Conservation (phyloP, 1,140 invertebrate genomes). For the Drosophila mayri region DNA sequence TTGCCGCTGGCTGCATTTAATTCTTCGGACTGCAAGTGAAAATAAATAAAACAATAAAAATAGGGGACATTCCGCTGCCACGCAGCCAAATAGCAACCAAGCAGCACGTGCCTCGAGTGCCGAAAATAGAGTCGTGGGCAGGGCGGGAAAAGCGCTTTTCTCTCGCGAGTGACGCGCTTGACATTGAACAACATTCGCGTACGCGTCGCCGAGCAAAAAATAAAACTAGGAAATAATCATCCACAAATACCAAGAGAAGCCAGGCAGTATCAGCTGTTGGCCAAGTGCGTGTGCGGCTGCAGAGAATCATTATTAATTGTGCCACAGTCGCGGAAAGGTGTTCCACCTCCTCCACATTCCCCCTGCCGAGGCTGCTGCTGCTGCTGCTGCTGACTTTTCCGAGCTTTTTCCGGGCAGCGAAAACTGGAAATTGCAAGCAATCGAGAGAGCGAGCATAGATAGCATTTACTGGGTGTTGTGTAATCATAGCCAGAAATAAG, state of each 20-base stretch:
- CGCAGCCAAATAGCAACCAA: slow-evolving; percentile 39
- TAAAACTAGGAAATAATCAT: slow-evolving; percentile 70
- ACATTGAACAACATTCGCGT: slow-evolving; percentile 75
- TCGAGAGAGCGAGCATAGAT: slow-evolving; percentile 28
- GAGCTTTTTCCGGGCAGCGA: slow-evolving; percentile 22
- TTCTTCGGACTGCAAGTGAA: slow-evolving; percentile 40
- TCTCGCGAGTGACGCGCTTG: slow-evolving; percentile 53
- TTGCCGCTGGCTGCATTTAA: slow-evolving; percentile 48
- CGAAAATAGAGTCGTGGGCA: slow-evolving; percentile 38
- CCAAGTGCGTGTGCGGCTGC: slow-evolving; percentile 40
- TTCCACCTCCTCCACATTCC: slow-evolving; percentile 33
- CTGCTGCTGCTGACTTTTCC: slow-evolving; percentile 10
- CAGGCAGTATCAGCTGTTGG: slow-evolving; percentile 70
- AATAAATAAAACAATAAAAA: slow-evolving; percentile 19
- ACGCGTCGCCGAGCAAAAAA: slow-evolving; percentile 51
- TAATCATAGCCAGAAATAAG: slow-evolving; percentile 49
- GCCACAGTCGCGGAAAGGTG: slow-evolving; percentile 29
- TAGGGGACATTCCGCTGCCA: slow-evolving; percentile 32
- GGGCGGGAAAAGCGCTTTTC: slow-evolving; percentile 12
- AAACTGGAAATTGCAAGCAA: slow-evolving; percentile 42
- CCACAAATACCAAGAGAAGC: slow-evolving; percentile 9
- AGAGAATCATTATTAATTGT: slow-evolving; percentile 62
- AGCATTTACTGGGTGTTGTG: slow-evolving; percentile 68
- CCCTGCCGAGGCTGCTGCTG: slow-evolving; percentile 13
- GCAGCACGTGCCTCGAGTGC: slow-evolving; percentile 57